Conservation (phyloP, 1,140 invertebrate species). For the Lepidurus arcticus region DNA sequence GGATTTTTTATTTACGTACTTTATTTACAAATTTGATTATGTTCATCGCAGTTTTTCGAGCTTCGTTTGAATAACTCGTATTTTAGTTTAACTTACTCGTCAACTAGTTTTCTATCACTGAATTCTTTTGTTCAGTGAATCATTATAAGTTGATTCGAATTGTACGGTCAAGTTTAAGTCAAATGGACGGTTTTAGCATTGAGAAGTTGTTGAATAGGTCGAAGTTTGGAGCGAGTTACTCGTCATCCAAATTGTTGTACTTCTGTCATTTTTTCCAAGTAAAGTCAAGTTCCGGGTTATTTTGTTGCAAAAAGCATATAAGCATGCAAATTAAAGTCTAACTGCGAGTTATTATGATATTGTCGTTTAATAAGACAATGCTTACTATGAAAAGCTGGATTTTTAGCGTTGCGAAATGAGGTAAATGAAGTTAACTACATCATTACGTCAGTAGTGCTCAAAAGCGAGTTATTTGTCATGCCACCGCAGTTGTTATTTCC, state of each 20-base stretch:
- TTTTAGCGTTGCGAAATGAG: too few species aligned
- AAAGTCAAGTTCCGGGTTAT: too few species aligned
- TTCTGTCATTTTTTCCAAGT: neutral
- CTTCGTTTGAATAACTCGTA: neutral
- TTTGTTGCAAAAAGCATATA: too few species aligned
- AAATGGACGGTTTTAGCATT: neutral
- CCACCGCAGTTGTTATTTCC: too few species aligned
- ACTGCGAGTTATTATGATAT: too few species aligned
- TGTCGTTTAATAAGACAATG: too few species aligned
- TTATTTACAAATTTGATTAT: neutral
- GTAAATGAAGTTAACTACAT: too few species aligned
- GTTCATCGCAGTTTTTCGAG: constrained; percentile 22
- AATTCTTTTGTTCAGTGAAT: neutral
- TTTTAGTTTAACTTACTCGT: neutral
- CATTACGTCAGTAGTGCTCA: too few species aligned
- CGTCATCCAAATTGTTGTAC: neutral
- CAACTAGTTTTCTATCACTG: neutral
- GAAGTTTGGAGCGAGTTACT: neutral
- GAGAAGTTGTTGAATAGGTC: neutral
- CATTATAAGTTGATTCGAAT: neutral
- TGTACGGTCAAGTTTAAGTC: neutral
- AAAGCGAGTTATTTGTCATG: too few species aligned
- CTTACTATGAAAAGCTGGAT: too few species aligned
- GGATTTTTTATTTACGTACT: neutral
- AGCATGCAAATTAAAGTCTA: too few species aligned